Conservation (phyloP, 2,797 vertebrate species). For the Micropoecilia bifurca region DNA sequence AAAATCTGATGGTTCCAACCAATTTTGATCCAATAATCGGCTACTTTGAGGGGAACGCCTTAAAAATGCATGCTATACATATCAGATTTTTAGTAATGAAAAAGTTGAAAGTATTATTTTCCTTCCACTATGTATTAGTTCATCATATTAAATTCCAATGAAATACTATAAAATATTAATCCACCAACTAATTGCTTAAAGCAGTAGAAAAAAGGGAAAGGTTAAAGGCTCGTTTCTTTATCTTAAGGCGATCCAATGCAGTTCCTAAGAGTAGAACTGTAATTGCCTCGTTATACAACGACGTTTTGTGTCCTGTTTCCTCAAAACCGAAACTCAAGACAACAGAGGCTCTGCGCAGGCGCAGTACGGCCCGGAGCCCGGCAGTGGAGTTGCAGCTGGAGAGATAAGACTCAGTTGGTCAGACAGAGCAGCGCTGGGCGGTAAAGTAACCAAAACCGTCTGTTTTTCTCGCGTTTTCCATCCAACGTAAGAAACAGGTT, state of each 20-base stretch:
- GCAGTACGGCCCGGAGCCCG: background rate
- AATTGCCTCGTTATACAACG: background rate
- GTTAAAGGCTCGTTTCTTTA: background rate
- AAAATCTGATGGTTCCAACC: background rate
- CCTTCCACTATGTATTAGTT: background rate
- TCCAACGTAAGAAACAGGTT: constrained; percentile 9
- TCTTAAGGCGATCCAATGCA: background rate
- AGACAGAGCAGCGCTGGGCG: background rate
- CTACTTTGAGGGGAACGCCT: background rate
- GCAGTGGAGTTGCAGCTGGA: background rate
- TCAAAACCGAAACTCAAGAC: background rate
- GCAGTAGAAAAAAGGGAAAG: background rate
- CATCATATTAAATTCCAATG: background rate
- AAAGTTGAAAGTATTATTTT: background rate
- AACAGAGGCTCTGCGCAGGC: background rate
- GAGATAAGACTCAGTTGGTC: background rate
- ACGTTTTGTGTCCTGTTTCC: background rate
- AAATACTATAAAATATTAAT: too few species aligned
- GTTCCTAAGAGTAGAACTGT: background rate
- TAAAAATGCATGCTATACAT: background rate
- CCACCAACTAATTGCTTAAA: too few species aligned
- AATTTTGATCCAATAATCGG: background rate
- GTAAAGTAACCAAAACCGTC: too few species aligned
- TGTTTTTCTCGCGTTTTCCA: background rate
- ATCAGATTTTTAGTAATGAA: background rate